phyloP scores from a whole-genome alignment of 2,113 vertebrate genomes.

The Aplodontia rufa region DNA sequence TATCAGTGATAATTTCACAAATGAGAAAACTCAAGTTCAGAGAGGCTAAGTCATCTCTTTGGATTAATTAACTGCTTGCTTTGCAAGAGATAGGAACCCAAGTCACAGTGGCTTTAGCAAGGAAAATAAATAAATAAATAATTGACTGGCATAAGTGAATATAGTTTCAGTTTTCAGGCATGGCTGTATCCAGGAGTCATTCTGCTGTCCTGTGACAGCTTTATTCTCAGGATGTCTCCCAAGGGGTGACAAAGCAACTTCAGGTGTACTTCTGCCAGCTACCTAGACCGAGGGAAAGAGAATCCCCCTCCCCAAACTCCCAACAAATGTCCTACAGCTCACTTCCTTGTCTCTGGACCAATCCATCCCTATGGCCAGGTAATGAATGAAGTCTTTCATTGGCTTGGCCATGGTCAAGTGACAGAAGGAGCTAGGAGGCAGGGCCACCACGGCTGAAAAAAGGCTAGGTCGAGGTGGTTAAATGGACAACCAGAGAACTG shows the following conservation, averaged over 20 bases:
- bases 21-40: background rate
- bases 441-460: background rate
- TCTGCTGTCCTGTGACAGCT: background rate
- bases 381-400: background rate
- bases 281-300: background rate
- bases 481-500: background rate
- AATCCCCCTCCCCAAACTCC: background rate
- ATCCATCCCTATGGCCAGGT: background rate
- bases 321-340: background rate
- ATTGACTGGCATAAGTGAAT: background rate
- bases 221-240: background rate
- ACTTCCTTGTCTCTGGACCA: background rate
- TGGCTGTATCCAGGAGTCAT: background rate
- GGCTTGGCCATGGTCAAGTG: background rate
- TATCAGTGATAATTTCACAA: slow-evolving; percentile 6
- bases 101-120: background rate
- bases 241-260: background rate
- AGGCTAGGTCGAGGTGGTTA: background rate
- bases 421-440: background rate
- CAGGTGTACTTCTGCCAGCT: background rate
- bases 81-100: background rate
- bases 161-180: background rate
- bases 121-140: background rate
- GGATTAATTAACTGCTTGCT: background rate
- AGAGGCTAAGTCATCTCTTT: background rate